These are phyloP conservation scores for Aleiodes leptofemur DNA, from an alignment of 2,888 invertebrate species.

Conservation along the genomic window DNA sequence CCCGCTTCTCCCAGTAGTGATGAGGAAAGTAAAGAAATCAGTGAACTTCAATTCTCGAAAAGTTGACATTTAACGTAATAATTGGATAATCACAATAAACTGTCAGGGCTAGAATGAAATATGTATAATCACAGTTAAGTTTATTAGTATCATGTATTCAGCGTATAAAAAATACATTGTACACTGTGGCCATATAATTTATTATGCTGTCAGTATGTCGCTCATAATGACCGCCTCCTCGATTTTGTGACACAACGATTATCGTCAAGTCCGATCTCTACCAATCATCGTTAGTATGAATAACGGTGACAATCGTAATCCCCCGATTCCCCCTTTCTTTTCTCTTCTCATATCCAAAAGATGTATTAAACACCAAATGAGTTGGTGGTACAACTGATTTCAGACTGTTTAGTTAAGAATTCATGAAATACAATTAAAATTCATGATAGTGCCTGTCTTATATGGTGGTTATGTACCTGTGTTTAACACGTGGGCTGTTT, in stretches of 20 bases:
- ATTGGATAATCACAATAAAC: no score
- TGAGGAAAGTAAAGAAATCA: no score
- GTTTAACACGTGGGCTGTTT: slow-evolving; percentile 24
- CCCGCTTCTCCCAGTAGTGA: no score
- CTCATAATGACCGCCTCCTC: slow-evolving; percentile 72
- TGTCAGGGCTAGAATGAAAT: no score
- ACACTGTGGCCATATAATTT: slow-evolving; percentile 65
- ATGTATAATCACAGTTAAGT: slow-evolving; percentile 2
- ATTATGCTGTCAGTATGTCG: slow-evolving; percentile 74
- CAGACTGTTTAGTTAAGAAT: slow-evolving; percentile 1
- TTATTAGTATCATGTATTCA: slow-evolving; percentile 49
- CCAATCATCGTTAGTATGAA: slow-evolving; percentile 73
- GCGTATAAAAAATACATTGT: slow-evolving; percentile 21
- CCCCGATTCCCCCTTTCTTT: slow-evolving; percentile 46
- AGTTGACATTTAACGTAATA: no score
- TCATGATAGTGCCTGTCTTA: slow-evolving; percentile 3
- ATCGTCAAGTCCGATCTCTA: slow-evolving; percentile 70
- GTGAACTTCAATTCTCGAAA: no score
- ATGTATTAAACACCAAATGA: neutral
- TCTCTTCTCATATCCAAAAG: neutral
- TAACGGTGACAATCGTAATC: slow-evolving; percentile 72
- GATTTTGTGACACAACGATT: slow-evolving; percentile 72
- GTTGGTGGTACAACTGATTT: slow-evolving; percentile 14
- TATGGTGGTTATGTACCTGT: slow-evolving; percentile 24
- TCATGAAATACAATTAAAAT: neutral